These are phyloP conservation scores for Ctenosaura bakeri DNA, from an alignment of 2,797 vertebrate genomes.

Conservation along the genomic window DNA sequence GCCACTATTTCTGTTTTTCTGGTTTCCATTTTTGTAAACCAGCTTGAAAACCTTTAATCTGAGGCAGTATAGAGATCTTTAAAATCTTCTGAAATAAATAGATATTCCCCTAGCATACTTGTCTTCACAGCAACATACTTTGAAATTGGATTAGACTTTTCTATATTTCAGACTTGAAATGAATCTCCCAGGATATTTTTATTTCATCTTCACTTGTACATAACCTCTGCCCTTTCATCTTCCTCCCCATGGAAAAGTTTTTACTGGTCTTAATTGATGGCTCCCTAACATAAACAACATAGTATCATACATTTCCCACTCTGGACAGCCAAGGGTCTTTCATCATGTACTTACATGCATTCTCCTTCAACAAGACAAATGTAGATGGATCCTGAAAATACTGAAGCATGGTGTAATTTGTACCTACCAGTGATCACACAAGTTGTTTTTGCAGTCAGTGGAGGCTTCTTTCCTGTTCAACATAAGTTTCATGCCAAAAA, in stretches of 20 bases:
- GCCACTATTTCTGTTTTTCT: not conserved
- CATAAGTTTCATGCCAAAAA: slow-evolving; percentile 24
- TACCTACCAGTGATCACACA: slow-evolving; percentile 21
- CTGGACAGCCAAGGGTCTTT: slow-evolving; percentile 16
- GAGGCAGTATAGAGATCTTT: not conserved
- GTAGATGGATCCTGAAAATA: slow-evolving; percentile 8
- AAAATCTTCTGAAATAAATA: not conserved
- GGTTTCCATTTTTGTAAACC: not conserved
- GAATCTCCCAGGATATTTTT: not conserved
- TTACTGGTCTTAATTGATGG: slow-evolving; percentile 6
- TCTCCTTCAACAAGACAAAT: slow-evolving; percentile 24
- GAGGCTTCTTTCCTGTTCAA: slow-evolving; percentile 40
- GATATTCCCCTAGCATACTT: not conserved
- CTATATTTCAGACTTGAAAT: not conserved
- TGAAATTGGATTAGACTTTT: slow-evolving; percentile 25
- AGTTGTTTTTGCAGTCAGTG: slow-evolving; percentile 10
- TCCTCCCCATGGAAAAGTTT: slow-evolving; percentile 13
- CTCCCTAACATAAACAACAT: slow-evolving; percentile 24
- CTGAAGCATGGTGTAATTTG: slow-evolving; percentile 20
- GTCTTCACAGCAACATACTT: not conserved
- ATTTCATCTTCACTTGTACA: not conserved
- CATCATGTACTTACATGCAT: not conserved
- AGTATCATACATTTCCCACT: not conserved
- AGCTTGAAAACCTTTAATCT: not conserved
- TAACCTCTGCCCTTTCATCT: slow-evolving; percentile 15